Conservation (phyloP, 1,140 invertebrate genomes). For the Ceratitis capitata region DNA sequence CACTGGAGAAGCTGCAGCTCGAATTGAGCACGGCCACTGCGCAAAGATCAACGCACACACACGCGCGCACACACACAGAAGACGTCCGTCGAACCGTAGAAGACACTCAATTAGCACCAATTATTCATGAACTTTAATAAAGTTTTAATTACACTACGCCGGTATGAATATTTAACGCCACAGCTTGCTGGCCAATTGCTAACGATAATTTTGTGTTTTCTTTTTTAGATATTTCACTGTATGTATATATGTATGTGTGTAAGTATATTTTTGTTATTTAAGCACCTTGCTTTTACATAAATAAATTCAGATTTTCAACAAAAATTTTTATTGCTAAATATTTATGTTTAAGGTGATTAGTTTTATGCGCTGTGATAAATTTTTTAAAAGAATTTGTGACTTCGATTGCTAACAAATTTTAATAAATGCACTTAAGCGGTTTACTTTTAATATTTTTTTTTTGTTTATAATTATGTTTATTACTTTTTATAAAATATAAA, state of each 20-base stretch:
- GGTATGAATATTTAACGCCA: conserved; percentile 25
- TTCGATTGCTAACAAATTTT: not conserved
- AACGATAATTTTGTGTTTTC: not conserved
- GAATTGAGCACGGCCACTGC: not conserved
- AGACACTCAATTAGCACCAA: conserved; percentile 31
- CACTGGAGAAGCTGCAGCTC: not conserved
- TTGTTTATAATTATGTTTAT: not conserved
- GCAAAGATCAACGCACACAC: conserved; percentile 16
- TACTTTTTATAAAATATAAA: not conserved
- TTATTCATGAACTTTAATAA: conserved; percentile 23
- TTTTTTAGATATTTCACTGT: too few relatives aligned
- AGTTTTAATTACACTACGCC: conserved; percentile 30
- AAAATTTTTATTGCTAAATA: too few relatives aligned
- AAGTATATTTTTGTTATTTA: too few relatives aligned
- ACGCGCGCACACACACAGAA: too few relatives aligned
- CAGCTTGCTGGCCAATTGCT: not conserved
- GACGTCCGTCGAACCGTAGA: not conserved
- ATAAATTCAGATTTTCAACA: not conserved
- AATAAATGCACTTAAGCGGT: not conserved
- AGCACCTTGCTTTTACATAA: not conserved
- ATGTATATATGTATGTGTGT: not conserved
- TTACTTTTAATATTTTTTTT: not conserved
- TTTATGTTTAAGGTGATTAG: too few relatives aligned
- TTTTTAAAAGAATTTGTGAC: not conserved
- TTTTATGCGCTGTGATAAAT: too few relatives aligned